Percentiles rank a stretch among this genome's conserved stretches.
Conservation (phyloP, 1,140 invertebrate species). For the Bombus vancouverensis region DNA sequence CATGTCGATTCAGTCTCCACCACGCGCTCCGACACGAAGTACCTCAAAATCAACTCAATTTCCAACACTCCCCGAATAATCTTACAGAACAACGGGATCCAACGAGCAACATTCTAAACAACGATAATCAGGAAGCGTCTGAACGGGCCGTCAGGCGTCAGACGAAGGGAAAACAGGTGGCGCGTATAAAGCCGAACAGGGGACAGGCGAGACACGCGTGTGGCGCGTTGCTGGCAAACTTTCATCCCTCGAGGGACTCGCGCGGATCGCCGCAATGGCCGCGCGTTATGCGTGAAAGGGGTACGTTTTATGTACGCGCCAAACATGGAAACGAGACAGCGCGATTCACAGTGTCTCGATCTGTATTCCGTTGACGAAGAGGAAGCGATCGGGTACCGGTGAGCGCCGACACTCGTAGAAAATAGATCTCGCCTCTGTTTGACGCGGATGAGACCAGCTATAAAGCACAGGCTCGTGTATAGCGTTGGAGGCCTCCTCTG, state of each 20-base stretch:
- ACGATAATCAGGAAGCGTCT: slow-evolving; percentile 5
- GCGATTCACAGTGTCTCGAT: neutral
- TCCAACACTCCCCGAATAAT: neutral
- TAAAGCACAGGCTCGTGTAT: neutral
- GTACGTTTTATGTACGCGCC: neutral
- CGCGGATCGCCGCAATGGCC: slow-evolving; percentile 5
- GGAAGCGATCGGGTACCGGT: neutral
- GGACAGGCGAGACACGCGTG: slow-evolving; percentile 31
- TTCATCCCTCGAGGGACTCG: slow-evolving; percentile 18
- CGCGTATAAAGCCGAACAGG: neutral
- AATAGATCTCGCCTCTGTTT: slow-evolving; percentile 49
- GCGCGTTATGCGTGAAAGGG: slow-evolving; percentile 29
- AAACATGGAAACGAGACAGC: neutral
- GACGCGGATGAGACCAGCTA: slow-evolving; percentile 15
- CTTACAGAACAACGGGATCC: too few species aligned
- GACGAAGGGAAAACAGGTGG: slow-evolving; percentile 28
- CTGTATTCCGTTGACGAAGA: neutral
- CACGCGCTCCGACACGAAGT: neutral
- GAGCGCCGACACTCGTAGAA: slow-evolving; percentile 43
- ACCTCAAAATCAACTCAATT: slow-evolving; percentile 3
- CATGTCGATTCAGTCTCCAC: neutral
- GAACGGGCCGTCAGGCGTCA: neutral
- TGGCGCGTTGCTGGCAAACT: slow-evolving; percentile 31
- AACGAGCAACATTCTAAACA: neutral
- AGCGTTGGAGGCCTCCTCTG: slow-evolving; percentile 6